These are phyloP conservation scores for Smithornis capensis DNA, from an alignment of 2,113 vertebrate genomes.

Conservation along the genomic window DNA sequence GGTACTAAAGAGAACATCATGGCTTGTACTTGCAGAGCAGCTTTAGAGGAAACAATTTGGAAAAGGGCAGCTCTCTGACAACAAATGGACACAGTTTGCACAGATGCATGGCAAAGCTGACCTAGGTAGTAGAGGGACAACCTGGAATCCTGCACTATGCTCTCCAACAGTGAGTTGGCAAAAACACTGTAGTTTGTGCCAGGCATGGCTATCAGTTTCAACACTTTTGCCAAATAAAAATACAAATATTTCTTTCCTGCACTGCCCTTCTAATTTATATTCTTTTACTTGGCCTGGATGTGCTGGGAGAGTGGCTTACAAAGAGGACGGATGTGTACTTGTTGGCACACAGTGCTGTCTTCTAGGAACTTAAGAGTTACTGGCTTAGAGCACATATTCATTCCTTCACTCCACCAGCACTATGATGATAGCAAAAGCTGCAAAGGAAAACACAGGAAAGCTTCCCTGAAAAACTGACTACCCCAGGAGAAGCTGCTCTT, in stretches of 20 bases:
- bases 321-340: background rate
- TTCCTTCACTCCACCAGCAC: background rate
- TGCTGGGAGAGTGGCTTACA: background rate
- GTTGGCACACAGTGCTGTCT: background rate
- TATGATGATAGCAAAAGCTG: background rate
- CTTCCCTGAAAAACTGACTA: background rate
- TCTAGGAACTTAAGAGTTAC: constrained; percentile 8
- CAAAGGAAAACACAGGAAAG: background rate
- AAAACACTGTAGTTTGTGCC: background rate
- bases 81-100: background rate
- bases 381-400: background rate
- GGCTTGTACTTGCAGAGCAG: background rate
- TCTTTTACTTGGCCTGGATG: background rate
- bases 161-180: background rate
- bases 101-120: background rate
- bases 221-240: background rate
- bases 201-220: background rate
- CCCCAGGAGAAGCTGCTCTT: constrained; percentile 9
- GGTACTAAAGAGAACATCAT: background rate
- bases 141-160: background rate
- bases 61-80: background rate
- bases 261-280: background rate
- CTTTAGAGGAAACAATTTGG: background rate
- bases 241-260: background rate
- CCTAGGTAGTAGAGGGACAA: background rate